Evolutionary conservation across 2,888 invertebrate species (phyloP), one percentile per base, ranked within the genome.

Genomic region (Poecilus cupreus): DNA sequence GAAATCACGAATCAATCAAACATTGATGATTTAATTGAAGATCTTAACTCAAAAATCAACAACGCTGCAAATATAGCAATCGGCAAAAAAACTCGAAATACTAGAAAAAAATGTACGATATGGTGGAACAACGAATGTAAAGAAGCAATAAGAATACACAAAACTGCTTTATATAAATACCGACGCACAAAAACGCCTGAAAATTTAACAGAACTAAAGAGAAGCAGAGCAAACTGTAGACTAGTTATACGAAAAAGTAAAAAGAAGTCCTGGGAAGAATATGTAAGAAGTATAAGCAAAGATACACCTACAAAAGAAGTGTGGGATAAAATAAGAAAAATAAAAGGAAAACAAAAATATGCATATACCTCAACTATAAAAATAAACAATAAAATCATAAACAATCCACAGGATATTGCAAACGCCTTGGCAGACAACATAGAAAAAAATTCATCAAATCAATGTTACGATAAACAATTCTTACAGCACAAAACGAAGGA

Each of bases 241-340:
- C 60, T 2, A 22, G 22, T 10, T 4, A 60, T 60, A 60, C n/a
- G 24, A 22, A 22, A 60, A 60, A 60, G 60, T 26, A 24, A 60
- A 60, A 60, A 60, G 18, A 20, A 20, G 22, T 26, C 10, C 3
- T 60, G 24, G 60, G 24, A 60, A n/a, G 60, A 60, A 60, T 60
- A 60, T 22, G 24, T 60, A 6, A 60, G 22, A 11, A 60, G 11
- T 3, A 22, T 22, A 60, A 24, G 11, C 22, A 60, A 60, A 5
- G 22, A 60, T 18, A 60, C 60, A n/a, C 60, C 60, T 16, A n/a
- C 32, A 5, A 22, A 24, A 60, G 24, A 24, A 24, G 18, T 60
- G 3, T 60, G 60, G 60, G n/a, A 60, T 10, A 60, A 60, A 60
- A 60, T 60, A 24, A n/a, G 6, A 10, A 60, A n/a, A 60, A 60